Evolutionary conservation across 2,113 vertebrate genomes (phyloP), one percentile per base, ranked within the genome.

Genomic region (Columbina picui): DNA sequence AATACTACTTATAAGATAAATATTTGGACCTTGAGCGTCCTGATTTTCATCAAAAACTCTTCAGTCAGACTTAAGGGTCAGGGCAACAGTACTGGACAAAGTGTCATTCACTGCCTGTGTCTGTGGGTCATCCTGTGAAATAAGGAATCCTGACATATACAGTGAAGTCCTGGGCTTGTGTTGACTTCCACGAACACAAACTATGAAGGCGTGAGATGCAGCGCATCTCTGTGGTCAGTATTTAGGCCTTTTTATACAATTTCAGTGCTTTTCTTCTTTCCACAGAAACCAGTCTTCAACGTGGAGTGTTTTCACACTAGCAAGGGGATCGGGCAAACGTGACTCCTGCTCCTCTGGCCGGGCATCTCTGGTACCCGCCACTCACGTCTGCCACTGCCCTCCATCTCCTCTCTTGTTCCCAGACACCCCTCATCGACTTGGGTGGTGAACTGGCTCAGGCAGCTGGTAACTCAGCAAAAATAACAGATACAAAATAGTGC

Each of bases 31-130:
- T 78, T 53, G n/a, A 70, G 22, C 29, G 43, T 93, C 52, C 73
- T 87, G 68, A 89, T 94, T 75, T 84, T 88, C 39, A 29, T 63
- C 49, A 94, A 80, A 76, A 91, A 12, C 30, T 83, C 60, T 63
- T 81, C n/a, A 69, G 36, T 84, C 27, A 82, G 60, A 81, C 29
- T 27, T 63, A n/a, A 84, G 27, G 39, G 36, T 17, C 29, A 78
- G 82, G 52, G 32, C 29, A 77, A 53, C 20, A 71, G 36, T 65
- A 49, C 21, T 50, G 61, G n/a, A 52, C 52, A 73, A 82, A 84
- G 78, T 19, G 49, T 81, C 50, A 53, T 45, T 84, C 50, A 53
- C 39, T 84, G 26, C 49, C 27, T 78, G 4, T 57, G 36, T 75
- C 59, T 87, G 14, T 52, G 74, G 34, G 36, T 86, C 36, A 57